Conservation (phyloP, 1,140 invertebrate genomes). For the Delia radicum region DNA sequence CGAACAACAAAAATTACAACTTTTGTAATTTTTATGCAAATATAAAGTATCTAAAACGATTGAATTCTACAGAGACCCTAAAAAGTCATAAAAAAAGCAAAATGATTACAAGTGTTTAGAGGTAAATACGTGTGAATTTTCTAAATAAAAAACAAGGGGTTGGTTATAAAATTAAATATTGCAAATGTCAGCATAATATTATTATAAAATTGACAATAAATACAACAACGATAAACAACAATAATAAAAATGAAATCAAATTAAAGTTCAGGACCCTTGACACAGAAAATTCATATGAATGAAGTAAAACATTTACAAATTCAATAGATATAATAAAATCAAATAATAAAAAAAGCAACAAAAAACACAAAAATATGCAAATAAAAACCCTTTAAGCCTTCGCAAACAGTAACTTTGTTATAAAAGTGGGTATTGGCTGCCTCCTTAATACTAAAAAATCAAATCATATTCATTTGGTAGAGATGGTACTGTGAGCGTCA, state of each 20-base stretch:
- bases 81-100: conserved; percentile 8
- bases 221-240: background rate
- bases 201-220: conserved; percentile 3
- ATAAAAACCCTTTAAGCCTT: background rate
- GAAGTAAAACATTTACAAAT: background rate
- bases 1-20: background rate
- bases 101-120: background rate
- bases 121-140: conserved; percentile 24
- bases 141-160: background rate
- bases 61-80: conserved; percentile 8
- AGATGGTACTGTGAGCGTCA: background rate
- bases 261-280: conserved; percentile 9
- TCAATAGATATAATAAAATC: background rate
- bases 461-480: background rate
- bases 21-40: conserved; percentile 11
- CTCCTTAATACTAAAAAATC: background rate
- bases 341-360: background rate
- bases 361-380: background rate
- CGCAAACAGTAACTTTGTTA: too few relatives aligned
- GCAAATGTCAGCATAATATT: conserved; percentile 25
- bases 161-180: conserved; percentile 21
- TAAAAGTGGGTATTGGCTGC: too few relatives aligned
- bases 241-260: conserved; percentile 11
- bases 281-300: conserved; percentile 5
- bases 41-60: background rate